Evolutionary conservation across 2,113 vertebrate genomes (phyloP).

Genomic region (Engystomops pustulosus): DNA sequence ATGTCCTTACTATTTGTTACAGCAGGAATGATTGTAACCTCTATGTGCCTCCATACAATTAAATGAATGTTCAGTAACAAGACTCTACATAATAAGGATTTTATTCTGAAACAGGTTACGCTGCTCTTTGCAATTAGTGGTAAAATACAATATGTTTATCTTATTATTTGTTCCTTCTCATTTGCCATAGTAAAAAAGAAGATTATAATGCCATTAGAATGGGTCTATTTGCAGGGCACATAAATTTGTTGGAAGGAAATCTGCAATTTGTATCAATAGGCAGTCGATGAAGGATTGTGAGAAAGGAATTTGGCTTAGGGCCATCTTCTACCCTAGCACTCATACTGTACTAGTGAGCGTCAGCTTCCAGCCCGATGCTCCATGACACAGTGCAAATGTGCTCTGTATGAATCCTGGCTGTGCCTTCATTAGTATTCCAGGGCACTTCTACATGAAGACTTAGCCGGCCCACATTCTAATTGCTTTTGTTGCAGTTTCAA

Average conservation of each 20-base stretch:
- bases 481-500: constrained; percentile 66
- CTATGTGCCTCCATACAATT: no score
- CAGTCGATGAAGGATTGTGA: constrained; percentile 53
- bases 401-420: constrained; percentile 60
- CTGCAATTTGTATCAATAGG: constrained; percentile 57
- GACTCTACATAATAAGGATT: no score
- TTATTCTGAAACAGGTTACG: not conserved
- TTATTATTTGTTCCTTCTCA: constrained; percentile 30
- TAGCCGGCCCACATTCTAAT: constrained; percentile 66
- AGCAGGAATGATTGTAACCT: no score
- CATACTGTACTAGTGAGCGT: constrained; percentile 50
- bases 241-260: constrained; percentile 37
- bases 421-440: constrained; percentile 66
- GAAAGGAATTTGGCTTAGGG: constrained; percentile 48
- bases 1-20: no score
- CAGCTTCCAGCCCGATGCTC: constrained; percentile 51
- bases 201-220: constrained; percentile 9
- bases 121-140: not conserved
- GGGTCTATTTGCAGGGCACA: constrained; percentile 3
- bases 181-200: constrained; percentile 22
- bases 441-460: constrained; percentile 55
- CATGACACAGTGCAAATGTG: constrained; percentile 55
- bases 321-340: constrained; percentile 41
- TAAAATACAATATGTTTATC: constrained; percentile 16
- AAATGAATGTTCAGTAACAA: no score